Evolutionary conservation across 2,113 vertebrate genomes (phyloP).

Genomic region (Mus pahari): DNA sequence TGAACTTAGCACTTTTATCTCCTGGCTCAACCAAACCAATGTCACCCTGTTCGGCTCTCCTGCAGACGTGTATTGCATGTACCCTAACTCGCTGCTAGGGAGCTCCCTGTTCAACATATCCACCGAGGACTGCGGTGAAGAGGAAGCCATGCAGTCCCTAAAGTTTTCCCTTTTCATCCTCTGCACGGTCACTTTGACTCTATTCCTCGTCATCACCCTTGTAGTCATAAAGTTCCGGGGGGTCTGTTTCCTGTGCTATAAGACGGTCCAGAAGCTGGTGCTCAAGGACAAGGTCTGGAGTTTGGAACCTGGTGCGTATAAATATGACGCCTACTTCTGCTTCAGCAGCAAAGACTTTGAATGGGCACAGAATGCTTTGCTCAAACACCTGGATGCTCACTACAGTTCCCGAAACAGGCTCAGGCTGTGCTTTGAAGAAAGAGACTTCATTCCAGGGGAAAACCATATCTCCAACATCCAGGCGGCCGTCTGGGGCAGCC

Average conservation of each 20-base stretch:
- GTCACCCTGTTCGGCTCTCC: conserved; percentile 81
- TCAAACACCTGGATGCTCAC: conserved; percentile 90
- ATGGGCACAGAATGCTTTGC: conserved; percentile 92
- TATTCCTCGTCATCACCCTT: conserved; percentile 73
- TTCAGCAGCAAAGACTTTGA: conserved; percentile 91
- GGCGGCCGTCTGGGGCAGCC: conserved; percentile 92
- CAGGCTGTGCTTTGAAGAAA: conserved; percentile 93
- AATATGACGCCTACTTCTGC: conserved; percentile 92
- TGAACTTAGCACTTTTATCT: conserved; percentile 85
- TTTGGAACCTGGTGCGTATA: conserved; percentile 52
- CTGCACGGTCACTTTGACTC: conserved; percentile 59
- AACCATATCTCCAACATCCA: conserved; percentile 92
- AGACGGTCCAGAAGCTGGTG: conserved; percentile 79
- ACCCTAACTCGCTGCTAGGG: conserved; percentile 82
- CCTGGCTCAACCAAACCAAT: conserved; percentile 90
- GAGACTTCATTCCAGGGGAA: conserved; percentile 94
- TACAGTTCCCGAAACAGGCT: conserved; percentile 91
- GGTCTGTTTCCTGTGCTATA: conserved; percentile 88
- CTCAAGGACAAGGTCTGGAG: conserved; percentile 55
- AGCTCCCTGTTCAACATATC: conserved; percentile 77
- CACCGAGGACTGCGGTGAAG: conserved; percentile 83
- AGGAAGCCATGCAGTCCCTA: conserved; percentile 84
- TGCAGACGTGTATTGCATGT: conserved; percentile 84
- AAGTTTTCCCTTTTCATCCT: conserved; percentile 86
- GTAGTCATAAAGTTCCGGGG: conserved; percentile 85